Evolutionary conservation across 2,113 vertebrate genomes (phyloP).

Genomic region (Pundamilia nyererei): DNA sequence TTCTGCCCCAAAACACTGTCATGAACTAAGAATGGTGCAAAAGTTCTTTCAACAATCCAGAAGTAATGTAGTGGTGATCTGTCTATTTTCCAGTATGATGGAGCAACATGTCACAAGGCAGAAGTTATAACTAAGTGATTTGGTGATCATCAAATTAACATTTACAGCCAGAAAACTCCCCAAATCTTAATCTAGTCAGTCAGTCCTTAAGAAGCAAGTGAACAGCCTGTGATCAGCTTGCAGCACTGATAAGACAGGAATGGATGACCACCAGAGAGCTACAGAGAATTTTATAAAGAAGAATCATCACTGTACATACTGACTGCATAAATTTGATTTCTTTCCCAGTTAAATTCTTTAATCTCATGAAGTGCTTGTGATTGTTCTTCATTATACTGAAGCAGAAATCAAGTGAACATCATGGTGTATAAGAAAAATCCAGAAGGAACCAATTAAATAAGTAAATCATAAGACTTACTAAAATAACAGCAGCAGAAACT

Average conservation of each 20-base stretch:
- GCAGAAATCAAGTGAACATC: neutral
- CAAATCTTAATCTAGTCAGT: neutral
- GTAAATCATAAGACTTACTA: neutral
- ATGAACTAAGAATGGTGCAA: neutral
- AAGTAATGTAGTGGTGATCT: neutral
- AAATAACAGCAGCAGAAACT: neutral
- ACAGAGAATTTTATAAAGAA: neutral
- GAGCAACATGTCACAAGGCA: neutral
- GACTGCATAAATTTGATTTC: neutral
- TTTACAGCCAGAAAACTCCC: neutral
- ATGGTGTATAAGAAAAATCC: neutral
- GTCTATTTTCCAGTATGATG: neutral
- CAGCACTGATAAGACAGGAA: neutral
- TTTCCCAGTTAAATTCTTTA: neutral
- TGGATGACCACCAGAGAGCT: neutral
- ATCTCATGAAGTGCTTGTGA: neutral
- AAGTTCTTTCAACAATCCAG: neutral
- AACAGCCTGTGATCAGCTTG: accelerated
- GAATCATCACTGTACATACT: neutral
- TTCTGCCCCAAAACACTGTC: neutral
- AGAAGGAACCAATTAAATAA: neutral
- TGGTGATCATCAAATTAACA: neutral
- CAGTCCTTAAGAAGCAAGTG: neutral
- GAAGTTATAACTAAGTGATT: neutral
- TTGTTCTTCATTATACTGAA: neutral